phyloP scores from a whole-genome alignment of 1,140 invertebrate genomes.

The Cyclina sinensis region DNA sequence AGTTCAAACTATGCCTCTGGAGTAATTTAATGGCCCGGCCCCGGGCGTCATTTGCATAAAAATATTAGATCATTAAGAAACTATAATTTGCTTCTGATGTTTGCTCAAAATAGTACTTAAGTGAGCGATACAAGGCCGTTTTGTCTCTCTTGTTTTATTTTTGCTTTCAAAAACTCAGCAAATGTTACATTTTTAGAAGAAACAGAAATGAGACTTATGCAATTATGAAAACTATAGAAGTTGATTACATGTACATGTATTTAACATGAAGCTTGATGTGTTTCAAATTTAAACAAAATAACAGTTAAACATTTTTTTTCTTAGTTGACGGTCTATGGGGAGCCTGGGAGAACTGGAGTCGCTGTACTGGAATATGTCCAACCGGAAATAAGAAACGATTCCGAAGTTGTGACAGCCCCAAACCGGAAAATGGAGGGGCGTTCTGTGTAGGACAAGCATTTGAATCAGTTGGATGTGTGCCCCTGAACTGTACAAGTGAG shows the following conservation, averaged over 20 bases:
- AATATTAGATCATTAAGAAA: too few species aligned
- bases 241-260: not conserved
- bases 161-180: too few species aligned
- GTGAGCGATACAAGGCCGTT: too few species aligned
- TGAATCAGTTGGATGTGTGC: constrained; percentile 81
- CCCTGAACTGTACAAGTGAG: constrained; percentile 79
- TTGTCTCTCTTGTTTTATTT: too few species aligned
- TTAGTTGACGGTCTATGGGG: constrained; percentile 88
- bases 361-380: constrained; percentile 79
- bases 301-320: not conserved
- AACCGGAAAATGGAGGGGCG: constrained; percentile 76
- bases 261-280: not conserved
- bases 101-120: too few species aligned
- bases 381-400: constrained; percentile 71
- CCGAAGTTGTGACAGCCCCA: constrained; percentile 81
- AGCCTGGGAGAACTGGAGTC: constrained; percentile 87
- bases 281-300: not conserved
- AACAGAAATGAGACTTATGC: too few species aligned
- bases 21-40: too few species aligned
- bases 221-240: too few species aligned
- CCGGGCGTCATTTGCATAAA: too few species aligned
- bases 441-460: constrained; percentile 74
- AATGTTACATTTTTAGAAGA: too few species aligned
- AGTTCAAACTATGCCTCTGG: too few species aligned
- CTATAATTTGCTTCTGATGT: too few species aligned